These are phyloP conservation scores for Austrolebias charrua DNA, from an alignment of 2,797 vertebrate genomes.

Conservation along the genomic window DNA sequence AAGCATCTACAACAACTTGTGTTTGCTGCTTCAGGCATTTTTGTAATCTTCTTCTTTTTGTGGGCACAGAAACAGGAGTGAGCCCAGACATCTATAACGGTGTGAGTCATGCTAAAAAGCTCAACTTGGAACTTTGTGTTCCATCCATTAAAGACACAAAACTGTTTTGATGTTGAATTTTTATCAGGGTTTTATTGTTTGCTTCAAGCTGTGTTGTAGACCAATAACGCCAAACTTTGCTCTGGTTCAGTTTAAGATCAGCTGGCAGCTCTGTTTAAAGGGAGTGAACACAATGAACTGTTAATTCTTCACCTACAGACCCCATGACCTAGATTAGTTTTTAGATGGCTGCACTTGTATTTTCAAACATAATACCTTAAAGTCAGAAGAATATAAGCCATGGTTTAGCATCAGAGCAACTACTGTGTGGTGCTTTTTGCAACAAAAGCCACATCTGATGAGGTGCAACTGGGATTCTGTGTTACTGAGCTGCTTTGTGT, in stretches of 20 bases:
- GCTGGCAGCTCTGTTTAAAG: conserved; percentile 8
- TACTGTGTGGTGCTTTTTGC: conserved; percentile 3
- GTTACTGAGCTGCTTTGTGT: conserved; percentile 13
- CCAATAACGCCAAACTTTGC: conserved; percentile 10
- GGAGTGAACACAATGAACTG: not conserved
- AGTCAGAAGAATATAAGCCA: conserved; percentile 1
- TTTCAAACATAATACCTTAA: not conserved
- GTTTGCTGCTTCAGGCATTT: conserved; percentile 14
- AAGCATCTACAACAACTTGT: conserved; percentile 53
- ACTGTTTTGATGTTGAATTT: conserved; percentile 57
- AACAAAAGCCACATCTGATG: conserved; percentile 15
- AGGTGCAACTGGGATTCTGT: conserved; percentile 32
- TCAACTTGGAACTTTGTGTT: conserved; percentile 65
- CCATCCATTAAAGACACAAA: conserved; percentile 51
- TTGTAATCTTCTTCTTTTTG: conserved; percentile 1
- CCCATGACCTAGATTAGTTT: not conserved
- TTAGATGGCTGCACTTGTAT: not conserved
- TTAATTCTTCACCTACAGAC: not conserved
- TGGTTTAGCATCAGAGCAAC: not conserved
- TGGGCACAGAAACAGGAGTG: conserved; percentile 18
- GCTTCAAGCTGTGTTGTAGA: conserved; percentile 16
- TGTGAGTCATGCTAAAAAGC: conserved; percentile 37
- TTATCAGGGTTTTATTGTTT: conserved; percentile 45
- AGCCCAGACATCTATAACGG: conserved; percentile 28
- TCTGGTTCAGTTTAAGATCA: conserved; percentile 9